phyloP scores from a whole-genome alignment of 53 echinoderm and acorn worm species.

The Paelopatides confundens region DNA sequence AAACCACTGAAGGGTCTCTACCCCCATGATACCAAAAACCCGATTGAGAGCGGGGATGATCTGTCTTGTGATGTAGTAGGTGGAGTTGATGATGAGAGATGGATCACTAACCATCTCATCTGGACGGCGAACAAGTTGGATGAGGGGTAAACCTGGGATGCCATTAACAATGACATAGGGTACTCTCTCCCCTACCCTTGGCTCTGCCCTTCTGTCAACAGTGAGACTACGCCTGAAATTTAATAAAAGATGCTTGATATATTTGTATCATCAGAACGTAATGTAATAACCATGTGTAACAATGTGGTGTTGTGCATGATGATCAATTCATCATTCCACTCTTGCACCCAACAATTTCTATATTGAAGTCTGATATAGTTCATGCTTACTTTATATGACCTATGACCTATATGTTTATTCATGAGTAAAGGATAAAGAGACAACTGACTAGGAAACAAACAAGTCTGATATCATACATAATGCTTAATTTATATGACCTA shows the following conservation, averaged over 20 bases:
- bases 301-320: no score
- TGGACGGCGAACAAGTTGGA: constrained; percentile 90
- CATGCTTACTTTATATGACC: no score
- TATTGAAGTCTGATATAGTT: no score
- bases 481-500: no score
- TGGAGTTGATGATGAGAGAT: constrained; percentile 79
- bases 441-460: no score
- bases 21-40: constrained; percentile 91
- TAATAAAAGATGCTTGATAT: background rate
- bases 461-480: no score
- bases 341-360: no score
- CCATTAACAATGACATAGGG: constrained; percentile 94
- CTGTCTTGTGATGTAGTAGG: constrained; percentile 95
- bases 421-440: no score
- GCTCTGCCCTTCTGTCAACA: constrained; percentile 82
- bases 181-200: constrained; percentile 89
- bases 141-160: constrained; percentile 87
- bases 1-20: constrained; percentile 88
- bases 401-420: no score
- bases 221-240: constrained; percentile 74
- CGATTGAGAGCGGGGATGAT: constrained; percentile 89
- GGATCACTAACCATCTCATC: constrained; percentile 78
- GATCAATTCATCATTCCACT: no score
- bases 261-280: no score
- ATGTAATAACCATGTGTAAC: no score